Percentiles rank a stretch among this genome's conserved stretches.
phyloP scores from a whole-genome alignment of 2,113 vertebrate species.

The Suncus etruscus region DNA sequence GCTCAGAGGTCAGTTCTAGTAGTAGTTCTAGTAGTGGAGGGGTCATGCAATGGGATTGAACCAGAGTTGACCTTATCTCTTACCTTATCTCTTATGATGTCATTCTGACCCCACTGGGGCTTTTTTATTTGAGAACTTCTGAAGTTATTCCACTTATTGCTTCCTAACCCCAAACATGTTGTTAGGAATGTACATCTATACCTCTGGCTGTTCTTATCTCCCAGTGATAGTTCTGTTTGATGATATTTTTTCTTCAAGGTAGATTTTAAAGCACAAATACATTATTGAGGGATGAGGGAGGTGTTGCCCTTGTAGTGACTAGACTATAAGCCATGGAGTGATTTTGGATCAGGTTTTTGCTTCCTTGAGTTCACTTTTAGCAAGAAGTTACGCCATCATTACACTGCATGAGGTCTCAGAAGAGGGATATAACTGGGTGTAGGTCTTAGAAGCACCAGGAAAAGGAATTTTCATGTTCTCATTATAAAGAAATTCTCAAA shows the following conservation, averaged over 20 bases:
- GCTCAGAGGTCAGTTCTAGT: too few relatives aligned
- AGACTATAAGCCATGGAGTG: not conserved
- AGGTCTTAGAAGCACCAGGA: conserved; percentile 2
- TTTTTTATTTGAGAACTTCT: not conserved
- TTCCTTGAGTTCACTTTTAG: conserved; percentile 10
- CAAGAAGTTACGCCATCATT: not conserved
- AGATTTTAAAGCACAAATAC: not conserved
- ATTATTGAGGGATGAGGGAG: too few relatives aligned
- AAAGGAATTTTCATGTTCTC: not conserved
- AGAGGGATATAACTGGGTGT: not conserved
- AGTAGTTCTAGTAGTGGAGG: too few relatives aligned
- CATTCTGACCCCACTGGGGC: too few relatives aligned
- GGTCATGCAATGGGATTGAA: too few relatives aligned
- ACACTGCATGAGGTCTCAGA: not conserved
- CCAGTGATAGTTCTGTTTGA: not conserved
- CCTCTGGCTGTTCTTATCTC: not conserved
- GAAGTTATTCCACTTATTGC: not conserved
- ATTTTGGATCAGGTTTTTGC: not conserved
- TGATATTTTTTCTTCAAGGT: not conserved
- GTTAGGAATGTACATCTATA: not conserved
- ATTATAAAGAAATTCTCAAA: conserved; percentile 6
- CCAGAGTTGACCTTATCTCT: too few relatives aligned
- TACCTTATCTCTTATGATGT: too few relatives aligned
- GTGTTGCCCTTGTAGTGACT: not conserved
- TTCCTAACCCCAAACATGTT: not conserved